These are phyloP conservation scores for Mermis nigrescens DNA, from an alignment of 2,888 invertebrate species.

Conservation along the genomic window DNA sequence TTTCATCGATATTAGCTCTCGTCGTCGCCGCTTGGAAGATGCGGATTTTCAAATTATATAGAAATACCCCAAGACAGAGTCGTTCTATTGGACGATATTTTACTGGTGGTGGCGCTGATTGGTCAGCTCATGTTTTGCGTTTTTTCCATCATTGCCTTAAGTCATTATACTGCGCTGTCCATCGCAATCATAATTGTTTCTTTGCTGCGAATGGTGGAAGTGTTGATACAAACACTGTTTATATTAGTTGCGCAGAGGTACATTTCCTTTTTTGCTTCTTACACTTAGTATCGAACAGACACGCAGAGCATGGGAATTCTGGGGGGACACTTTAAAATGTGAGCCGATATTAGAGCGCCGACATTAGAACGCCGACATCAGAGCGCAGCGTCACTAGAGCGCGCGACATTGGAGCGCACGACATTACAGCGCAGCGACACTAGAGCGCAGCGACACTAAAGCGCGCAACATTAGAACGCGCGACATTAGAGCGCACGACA, in stretches of 20 bases:
- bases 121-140: constrained; percentile 9
- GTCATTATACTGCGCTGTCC: not conserved
- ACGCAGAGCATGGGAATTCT: too few species aligned
- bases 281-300: too few species aligned
- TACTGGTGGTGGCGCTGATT: constrained; percentile 9
- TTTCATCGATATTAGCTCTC: not conserved
- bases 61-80: not conserved
- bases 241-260: constrained; percentile 2
- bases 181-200: not conserved
- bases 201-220: constrained; percentile 3
- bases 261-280: too few species aligned
- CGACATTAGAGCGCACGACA: too few species aligned
- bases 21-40: not conserved
- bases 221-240: constrained; percentile 6
- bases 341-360: too few species aligned
- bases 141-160: constrained; percentile 4
- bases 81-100: constrained; percentile 7
- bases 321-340: too few species aligned
- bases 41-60: not conserved
- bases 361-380: too few species aligned
- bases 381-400: too few species aligned
- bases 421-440: too few species aligned
- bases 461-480: too few species aligned
- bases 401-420: too few species aligned
- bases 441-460: too few species aligned